Base-by-base conservation (phyloP, 2,113 vertebrate species). In the Siniperca chuatsi region DNA sequence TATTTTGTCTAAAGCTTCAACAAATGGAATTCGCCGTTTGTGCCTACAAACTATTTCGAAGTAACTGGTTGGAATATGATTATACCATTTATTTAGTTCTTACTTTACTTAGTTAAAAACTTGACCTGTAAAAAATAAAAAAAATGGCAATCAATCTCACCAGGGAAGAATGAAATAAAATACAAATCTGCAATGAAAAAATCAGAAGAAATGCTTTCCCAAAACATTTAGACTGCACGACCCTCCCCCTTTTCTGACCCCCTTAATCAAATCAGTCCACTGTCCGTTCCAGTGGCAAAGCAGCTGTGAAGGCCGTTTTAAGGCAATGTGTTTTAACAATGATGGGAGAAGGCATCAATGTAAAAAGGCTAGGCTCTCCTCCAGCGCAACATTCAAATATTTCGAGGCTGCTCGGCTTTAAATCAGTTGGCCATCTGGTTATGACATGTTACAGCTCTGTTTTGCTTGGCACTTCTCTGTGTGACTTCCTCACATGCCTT, bases 391-490 rank as follows among this genome's bases (percentile, higher is more conserved):
- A 60, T 69, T 58, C 9, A 46, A n/a, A 37, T 37, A 23, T 20
- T 37, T 13, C 1, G 20, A 60, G 55, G 20, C 42, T 44, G 40
- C 9, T 25, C 1, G 1, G 61, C 70, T 57, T 65, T 81, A 55
- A 64, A 57, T 71, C 20, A 71, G 1, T 7, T 20, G 58, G 57
- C 50, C 5, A 7, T 57, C 70, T 58, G 62, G 70, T 76, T 65
- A 35, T 44, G 37, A 57, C 74, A 25, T 40, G 50, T 55, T n/a
- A 46, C 67, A 48, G 74, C 58, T 70, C 67, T 21, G 82, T 83
- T 87, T 61, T 46, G 21, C 67, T 81, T 90, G 68, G 77, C 83
- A n/a, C 64, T 23, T 66, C 21, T 64, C 66, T 40, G 23, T 20
- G 13, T 44, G 46, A 76, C 79, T 52, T 78, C 44, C 57, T 78